Evolutionary conservation across 2,113 vertebrate species (phyloP), one percentile per base, ranked within the genome.

Genomic region (Callopanchax toddi): DNA sequence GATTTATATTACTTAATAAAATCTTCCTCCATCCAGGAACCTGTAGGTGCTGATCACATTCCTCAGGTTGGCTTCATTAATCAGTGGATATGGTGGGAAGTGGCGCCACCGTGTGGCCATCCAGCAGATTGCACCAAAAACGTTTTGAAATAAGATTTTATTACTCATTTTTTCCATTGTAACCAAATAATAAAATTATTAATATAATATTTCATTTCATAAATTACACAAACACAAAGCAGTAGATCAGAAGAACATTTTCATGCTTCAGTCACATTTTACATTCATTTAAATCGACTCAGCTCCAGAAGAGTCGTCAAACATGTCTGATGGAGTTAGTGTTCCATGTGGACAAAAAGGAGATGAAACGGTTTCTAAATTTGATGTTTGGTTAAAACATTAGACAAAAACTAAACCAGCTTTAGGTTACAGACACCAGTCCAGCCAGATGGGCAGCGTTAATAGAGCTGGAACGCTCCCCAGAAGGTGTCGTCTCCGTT

Each of bases 391-490:
- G 13, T 10, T 51, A n/a, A n/a, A 42, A 56, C 36, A 17, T 23
- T 2, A 5, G 1, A 10, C 1, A 2, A 39, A 15, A 17, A 15
- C 11, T 54, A 32, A 32, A 32, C n/a, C 29, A 32, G 29, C 29
- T 18, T 4, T 5, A 29, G 13, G 2, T 8, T 46, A 9, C 11
- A 44, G n/a, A n/a, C 0, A 20, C 6, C 18, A 20, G 50, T 68
- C 39, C n/a, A 54, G 18, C 26, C 4, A 17, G 29, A 32, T 32
- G 29, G 23, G 11, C 34, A 20, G 43, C 0, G 11, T 39, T 78
- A 78, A 3, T 12, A 23, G 18, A 92, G 71, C 43, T 86, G 32
- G 36, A 36, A 78, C 1, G 82, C 76, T 0, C 91, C 90, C 90
- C 89, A 92, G 76, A 83, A 87, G 0, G 89, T 91, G 7, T 49